Evolutionary conservation across 23 tunicate species (phyloP), one percentile per base, ranked within the genome.

Genomic region (Halocynthia roretzi): DNA sequence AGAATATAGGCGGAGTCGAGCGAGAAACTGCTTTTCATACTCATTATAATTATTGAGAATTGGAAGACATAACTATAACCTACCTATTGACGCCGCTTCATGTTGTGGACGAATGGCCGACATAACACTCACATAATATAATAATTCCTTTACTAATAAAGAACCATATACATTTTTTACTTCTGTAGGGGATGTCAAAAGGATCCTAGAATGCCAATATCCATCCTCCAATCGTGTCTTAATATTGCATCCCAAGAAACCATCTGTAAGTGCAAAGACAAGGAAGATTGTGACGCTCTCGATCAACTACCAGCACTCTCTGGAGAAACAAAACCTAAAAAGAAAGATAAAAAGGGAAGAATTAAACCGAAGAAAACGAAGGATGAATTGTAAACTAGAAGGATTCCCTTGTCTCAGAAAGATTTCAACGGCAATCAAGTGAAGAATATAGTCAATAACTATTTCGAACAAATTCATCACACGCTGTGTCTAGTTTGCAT

Each of bases 191-290:
- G 10, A 65, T 65, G 70, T 2, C 22, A 65, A 15, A 48, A 11
- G 48, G 70, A 65, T 65, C 19, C 70, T 65, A 65, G 70, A 15
- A 65, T 65, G 17, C 70, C 70, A 48, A 20, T 65, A 9, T 10
- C 22, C 31, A 10, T 10, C 0, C 22, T 10, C 17, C 15, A 65
- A 15, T 11, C 17, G 5, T 65, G 70, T 15, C 5, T 65, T 9
- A 15, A 15, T 0, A 8, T 65, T 9, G 70, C 19, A 10, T 20
- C 22, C 9, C 22, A 65, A 9, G 17, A 65, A 48, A 10, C 9
- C 9, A 48, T 40, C 5, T 65, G 70, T 2, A 40, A 20, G 10
- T 65, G 70, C 19, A 15, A 11, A 15, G 70, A 15, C 22, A 65
- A 65, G 19, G 70, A 65, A 9, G 70, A 65, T 65, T 65, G 70